Percentiles rank a stretch among this genome's conserved stretches.
Evolutionary conservation across 2,797 vertebrate genomes (phyloP).

Genomic region (Lepus townsendii): DNA sequence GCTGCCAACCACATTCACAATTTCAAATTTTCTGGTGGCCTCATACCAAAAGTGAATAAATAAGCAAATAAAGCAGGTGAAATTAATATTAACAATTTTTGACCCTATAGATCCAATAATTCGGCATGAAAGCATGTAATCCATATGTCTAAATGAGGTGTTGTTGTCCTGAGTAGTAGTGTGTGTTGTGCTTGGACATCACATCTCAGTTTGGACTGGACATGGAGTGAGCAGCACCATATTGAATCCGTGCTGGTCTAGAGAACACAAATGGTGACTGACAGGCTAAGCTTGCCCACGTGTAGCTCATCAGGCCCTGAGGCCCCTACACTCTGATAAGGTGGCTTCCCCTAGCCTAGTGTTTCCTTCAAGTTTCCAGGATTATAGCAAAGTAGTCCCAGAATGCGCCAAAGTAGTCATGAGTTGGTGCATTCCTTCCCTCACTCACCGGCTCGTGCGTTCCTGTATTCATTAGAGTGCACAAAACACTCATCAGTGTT

Average conservation of each 20-base stretch:
- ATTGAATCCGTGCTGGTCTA: neutral
- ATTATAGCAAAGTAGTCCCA: conserved; percentile 1
- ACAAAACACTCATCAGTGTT: neutral
- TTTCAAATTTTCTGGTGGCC: neutral
- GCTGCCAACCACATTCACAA: neutral
- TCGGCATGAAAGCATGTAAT: neutral
- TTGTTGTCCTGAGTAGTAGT: neutral
- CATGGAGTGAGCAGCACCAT: neutral
- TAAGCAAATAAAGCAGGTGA: neutral
- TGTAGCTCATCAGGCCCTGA: too few relatives aligned
- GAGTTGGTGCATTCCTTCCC: neutral
- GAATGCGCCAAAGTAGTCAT: neutral
- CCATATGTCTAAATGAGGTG: neutral
- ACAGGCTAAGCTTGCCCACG: neutral
- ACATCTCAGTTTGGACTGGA: neutral
- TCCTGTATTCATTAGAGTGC: neutral
- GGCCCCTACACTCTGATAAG: neutral
- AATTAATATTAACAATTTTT: conserved; percentile 57
- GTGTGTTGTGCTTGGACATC: neutral
- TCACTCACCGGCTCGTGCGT: neutral
- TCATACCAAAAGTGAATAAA: neutral
- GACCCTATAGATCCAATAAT: neutral
- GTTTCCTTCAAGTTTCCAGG: neutral
- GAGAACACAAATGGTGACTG: neutral
- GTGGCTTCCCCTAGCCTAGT: conserved; percentile 1